Conservation (phyloP, 1,140 invertebrate species). For the Drosophila pandora region DNA sequence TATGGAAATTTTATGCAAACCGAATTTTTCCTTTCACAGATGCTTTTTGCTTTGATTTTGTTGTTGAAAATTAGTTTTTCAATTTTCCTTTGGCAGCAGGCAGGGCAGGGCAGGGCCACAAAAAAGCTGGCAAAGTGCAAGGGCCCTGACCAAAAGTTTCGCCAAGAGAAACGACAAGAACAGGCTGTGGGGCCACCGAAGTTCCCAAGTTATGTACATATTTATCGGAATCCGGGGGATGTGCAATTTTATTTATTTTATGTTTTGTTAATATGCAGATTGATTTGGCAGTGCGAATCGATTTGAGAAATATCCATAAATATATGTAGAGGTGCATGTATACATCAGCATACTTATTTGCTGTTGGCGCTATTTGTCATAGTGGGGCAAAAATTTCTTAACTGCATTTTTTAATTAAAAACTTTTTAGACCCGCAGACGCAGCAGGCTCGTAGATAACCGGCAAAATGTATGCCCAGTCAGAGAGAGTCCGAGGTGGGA, state of each 20-base stretch:
- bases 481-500: slow-evolving; percentile 30
- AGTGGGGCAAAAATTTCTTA: slow-evolving; percentile 22
- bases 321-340: not conserved
- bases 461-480: slow-evolving; percentile 54
- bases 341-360: not conserved
- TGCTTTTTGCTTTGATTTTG: slow-evolving; percentile 60
- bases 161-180: slow-evolving; percentile 32
- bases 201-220: slow-evolving; percentile 68
- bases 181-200: slow-evolving; percentile 15
- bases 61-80: slow-evolving; percentile 73
- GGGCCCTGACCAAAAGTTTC: slow-evolving; percentile 49
- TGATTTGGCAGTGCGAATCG: slow-evolving; percentile 57
- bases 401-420: slow-evolving; percentile 70
- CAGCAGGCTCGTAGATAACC: slow-evolving; percentile 54
- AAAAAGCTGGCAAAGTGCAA: slow-evolving; percentile 33
- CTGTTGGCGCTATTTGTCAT: slow-evolving; percentile 7
- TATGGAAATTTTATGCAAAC: slow-evolving; percentile 74
- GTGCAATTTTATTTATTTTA: slow-evolving; percentile 18
- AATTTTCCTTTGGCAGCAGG: slow-evolving; percentile 45
- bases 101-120: not conserved
- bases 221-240: slow-evolving; percentile 24
- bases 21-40: slow-evolving; percentile 52
- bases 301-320: slow-evolving; percentile 34
- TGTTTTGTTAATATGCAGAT: slow-evolving; percentile 68
- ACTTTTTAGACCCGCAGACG: slow-evolving; percentile 54